Percentiles rank a stretch among this genome's conserved stretches.
Conservation (phyloP, 1,140 invertebrate species). For the Drosophila sulfurigaster region DNA sequence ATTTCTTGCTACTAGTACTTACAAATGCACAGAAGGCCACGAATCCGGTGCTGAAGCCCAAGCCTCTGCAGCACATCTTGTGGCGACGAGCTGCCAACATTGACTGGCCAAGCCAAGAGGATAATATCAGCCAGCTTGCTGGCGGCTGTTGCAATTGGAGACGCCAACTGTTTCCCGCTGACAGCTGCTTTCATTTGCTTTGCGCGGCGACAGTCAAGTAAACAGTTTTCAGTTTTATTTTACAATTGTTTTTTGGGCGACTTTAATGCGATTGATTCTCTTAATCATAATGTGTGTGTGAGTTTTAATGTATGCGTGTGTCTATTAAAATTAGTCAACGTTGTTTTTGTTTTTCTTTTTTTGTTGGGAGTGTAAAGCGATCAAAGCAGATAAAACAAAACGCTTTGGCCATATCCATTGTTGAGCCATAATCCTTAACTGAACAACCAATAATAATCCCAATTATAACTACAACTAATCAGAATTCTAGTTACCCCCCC, state of each 20-base stretch:
- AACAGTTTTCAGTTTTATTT: conserved; percentile 78
- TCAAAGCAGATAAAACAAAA: conserved; percentile 32
- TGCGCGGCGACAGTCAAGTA: conserved; percentile 40
- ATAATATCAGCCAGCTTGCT: background rate
- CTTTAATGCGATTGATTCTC: conserved; percentile 66
- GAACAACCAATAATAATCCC: conserved; percentile 21
- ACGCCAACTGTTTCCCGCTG: background rate
- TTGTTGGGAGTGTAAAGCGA: conserved; percentile 5
- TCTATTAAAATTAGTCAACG: conserved; percentile 71
- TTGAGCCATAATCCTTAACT: conserved; percentile 16
- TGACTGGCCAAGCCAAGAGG: conserved; percentile 27
- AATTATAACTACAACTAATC: conserved; percentile 6
- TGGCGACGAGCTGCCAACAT: conserved; percentile 2
- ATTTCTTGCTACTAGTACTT: conserved; percentile 31
- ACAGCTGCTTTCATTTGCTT: conserved; percentile 40
- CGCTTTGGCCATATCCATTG: conserved; percentile 19
- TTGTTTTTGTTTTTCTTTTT: conserved; percentile 41
- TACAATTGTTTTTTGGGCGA: conserved; percentile 72
- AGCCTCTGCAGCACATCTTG: conserved; percentile 55
- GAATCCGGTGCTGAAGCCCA: conserved; percentile 47
- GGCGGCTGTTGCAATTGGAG: conserved; percentile 44
- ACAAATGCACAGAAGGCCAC: conserved; percentile 55
- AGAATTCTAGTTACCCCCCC: background rate
- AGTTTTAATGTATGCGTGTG: conserved; percentile 17
- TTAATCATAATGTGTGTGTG: conserved; percentile 62